Base-by-base conservation (phyloP, 2,113 vertebrate genomes). In the Rousettus leschenaultii region DNA sequence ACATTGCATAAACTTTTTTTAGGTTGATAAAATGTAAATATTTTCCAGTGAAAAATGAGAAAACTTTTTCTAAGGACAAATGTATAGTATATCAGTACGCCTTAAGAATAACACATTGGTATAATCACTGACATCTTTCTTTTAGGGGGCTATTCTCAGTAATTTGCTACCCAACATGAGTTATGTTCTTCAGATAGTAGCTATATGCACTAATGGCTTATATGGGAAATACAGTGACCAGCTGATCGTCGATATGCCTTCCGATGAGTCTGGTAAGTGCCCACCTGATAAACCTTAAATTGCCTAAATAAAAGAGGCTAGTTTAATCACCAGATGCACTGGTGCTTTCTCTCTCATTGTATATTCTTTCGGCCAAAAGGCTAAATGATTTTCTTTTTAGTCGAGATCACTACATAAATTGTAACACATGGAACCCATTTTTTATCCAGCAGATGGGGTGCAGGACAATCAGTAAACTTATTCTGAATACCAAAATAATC, bases 81-180 rank as follows among this genome's bases (percentile, higher is more conserved):
- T 35, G 0, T 63, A 21, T 65, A 93, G 28, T 1, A 26, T 94
- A 43, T 96, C 53, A 94, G 13, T 26, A 38, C 7, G 45, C 78
- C 63, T 63, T 96, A 22, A 70, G 89, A 63, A 3, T 35, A 88
- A 38, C 30, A 35, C 40, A 96, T 71, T 61, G 86, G 74, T 97
- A 35, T 97, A 12, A 93, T 96, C 86, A 94, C 95, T 33, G 1
- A 84, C 10, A 0, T 97, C 97, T 98, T 77, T 98, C 68, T 98
- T 98, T 97, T 97, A 99, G 99, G 99, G 99, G 43, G 99, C 99
- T 80, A 99, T 99, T 98, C 98, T 99, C 57, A 99, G 99, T 86
- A 99, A 99, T 96, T 98, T 99, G 87, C 68, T 98, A 63, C 98
- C 99, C 97, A 99, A 99, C 96, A 99, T 98, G 96, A 99, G 99